phyloP scores from a whole-genome alignment of 2,797 vertebrate genomes.

The Poecilia wingei region DNA sequence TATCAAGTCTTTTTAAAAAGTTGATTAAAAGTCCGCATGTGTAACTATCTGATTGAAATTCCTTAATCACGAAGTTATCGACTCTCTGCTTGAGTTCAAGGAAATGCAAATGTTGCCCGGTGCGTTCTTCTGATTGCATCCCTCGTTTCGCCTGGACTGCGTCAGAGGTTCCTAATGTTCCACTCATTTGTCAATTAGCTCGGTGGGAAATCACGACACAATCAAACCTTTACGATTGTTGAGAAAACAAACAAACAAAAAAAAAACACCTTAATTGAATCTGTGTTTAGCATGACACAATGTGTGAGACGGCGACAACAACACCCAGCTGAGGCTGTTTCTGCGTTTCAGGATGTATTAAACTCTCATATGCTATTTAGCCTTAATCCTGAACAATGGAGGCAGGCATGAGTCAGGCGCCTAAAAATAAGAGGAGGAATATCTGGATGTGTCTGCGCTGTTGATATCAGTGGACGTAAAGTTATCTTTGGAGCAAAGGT shows the following conservation, averaged over 20 bases:
- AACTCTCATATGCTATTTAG: slow-evolving; percentile 29
- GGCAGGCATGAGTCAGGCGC: slow-evolving; percentile 42
- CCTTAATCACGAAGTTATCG: neutral
- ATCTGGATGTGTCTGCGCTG: slow-evolving; percentile 28
- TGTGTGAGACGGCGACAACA: slow-evolving; percentile 22
- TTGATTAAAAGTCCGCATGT: neutral
- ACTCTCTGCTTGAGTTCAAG: neutral
- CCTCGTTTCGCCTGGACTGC: slow-evolving; percentile 14
- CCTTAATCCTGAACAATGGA: slow-evolving; percentile 60
- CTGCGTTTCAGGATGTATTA: slow-evolving; percentile 40
- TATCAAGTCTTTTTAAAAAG: neutral
- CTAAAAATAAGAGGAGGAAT: slow-evolving; percentile 55
- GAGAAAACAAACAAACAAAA: slow-evolving; percentile 13
- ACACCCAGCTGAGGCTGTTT: neutral
- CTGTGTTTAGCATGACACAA: slow-evolving; percentile 45
- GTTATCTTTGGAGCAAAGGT: slow-evolving; percentile 55
- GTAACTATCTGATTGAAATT: neutral
- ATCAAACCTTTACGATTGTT: slow-evolving; percentile 29
- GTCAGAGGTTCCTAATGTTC: neutral
- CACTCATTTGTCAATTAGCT: slow-evolving; percentile 26
- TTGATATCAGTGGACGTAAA: slow-evolving; percentile 33
- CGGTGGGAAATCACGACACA: slow-evolving; percentile 27
- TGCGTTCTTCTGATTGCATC: slow-evolving; percentile 24
- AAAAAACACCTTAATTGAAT: slow-evolving; percentile 31
- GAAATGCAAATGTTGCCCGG: neutral